A percentile compares a stretch with the other conserved stretches of the same genome.
These are phyloP conservation scores for Strigops habroptila DNA, from an alignment of 2,113 vertebrate genomes.

Conservation along the genomic window DNA sequence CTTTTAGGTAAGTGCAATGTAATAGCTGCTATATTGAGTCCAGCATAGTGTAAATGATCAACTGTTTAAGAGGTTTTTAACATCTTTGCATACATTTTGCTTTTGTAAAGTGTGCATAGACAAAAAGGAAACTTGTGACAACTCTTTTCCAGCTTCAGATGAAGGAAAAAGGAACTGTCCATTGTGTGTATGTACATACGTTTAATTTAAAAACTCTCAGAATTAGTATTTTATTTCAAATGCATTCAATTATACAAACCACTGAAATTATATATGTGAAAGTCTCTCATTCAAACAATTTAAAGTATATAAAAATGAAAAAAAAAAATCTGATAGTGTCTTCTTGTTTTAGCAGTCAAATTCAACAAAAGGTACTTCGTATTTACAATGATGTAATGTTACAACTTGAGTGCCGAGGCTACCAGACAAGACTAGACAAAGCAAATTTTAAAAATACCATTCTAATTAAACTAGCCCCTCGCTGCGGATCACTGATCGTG, in stretches of 20 bases:
- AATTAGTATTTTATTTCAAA: not conserved
- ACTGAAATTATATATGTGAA: not conserved
- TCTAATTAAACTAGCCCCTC: conserved; percentile 46
- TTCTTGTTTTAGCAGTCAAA: not conserved
- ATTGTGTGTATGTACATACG: not conserved
- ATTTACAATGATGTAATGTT: conserved; percentile 2
- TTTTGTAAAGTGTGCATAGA: not conserved
- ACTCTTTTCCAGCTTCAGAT: not conserved
- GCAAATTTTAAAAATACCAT: conserved; percentile 29
- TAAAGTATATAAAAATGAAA: not conserved
- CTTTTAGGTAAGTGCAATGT: not conserved
- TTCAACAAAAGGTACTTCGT: not conserved
- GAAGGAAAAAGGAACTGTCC: not conserved
- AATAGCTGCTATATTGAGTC: not conserved
- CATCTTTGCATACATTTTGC: not conserved
- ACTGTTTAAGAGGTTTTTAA: not conserved
- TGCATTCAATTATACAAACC: not conserved
- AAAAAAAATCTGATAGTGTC: not conserved
- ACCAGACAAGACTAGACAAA: conserved; percentile 55
- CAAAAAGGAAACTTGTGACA: not conserved
- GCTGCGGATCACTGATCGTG: not conserved
- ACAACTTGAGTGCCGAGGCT: not conserved
- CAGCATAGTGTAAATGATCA: not conserved
- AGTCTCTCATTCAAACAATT: not conserved
- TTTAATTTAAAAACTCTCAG: not conserved